Conservation (phyloP, 2,113 vertebrate species). For the Rallus limicola region DNA sequence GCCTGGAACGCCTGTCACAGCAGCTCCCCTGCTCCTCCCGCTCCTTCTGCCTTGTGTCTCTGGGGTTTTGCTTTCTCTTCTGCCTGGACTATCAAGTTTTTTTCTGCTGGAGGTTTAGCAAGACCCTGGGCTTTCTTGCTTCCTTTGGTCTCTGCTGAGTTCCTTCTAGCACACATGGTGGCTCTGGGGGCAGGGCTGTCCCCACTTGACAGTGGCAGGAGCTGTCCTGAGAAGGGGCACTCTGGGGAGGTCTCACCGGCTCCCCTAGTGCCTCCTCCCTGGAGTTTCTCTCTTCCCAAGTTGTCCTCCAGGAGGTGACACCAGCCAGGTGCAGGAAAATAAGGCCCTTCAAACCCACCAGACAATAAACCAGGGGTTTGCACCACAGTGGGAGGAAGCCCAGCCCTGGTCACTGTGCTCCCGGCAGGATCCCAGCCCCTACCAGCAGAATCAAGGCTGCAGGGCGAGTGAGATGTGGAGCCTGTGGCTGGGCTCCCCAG, state of each 20-base stretch:
- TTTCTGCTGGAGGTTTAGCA: not conserved
- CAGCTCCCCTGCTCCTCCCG: fast-evolving
- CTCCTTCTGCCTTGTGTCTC: fast-evolving
- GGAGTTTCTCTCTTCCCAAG: not conserved
- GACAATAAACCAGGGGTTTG: not conserved
- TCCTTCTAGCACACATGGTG: not conserved
- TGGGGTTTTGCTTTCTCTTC: not conserved
- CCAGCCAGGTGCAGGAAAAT: not conserved
- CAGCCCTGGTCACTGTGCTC: not conserved
- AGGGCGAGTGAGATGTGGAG: too few species aligned
- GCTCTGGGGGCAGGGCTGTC: not conserved
- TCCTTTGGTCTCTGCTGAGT: not conserved
- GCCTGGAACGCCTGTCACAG: fast-evolving
- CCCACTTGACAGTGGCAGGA: too few species aligned
- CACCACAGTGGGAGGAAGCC: not conserved
- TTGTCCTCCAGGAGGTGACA: not conserved
- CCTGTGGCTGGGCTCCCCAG: fast-evolving
- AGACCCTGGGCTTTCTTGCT: fast-evolving
- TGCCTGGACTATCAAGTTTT: fast-evolving
- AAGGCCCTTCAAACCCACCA: not conserved
- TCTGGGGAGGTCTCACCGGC: fast-evolving
- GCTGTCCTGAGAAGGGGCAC: too few species aligned
- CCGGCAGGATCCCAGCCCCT: not conserved
- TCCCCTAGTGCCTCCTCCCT: not conserved
- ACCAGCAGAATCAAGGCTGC: not conserved